Evolutionary conservation across 1,140 invertebrate species (phyloP).

Genomic region (Conus ventricosus): DNA sequence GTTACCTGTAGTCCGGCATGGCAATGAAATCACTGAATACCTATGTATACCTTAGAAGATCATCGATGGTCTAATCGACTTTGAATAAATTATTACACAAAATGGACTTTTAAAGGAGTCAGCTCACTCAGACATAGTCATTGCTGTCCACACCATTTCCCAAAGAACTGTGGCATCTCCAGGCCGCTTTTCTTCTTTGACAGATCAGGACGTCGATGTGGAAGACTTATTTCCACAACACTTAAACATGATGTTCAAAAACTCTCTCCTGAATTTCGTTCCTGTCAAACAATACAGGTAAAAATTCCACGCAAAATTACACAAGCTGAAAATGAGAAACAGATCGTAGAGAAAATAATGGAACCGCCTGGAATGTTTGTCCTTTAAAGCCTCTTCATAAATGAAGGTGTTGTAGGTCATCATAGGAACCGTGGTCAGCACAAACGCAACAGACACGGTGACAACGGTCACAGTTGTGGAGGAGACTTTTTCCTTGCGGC

Average conservation of each 20-base stretch:
- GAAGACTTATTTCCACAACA: neutral
- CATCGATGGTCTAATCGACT: too few species aligned
- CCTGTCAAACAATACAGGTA: conserved; percentile 14
- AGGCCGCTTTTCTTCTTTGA: too few species aligned
- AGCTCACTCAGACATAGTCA: too few species aligned
- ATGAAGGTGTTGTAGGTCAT: neutral
- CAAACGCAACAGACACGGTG: neutral
- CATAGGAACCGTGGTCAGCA: neutral
- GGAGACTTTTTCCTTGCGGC: neutral
- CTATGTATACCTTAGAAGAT: too few species aligned
- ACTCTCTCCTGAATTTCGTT: neutral
- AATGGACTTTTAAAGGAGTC: too few species aligned
- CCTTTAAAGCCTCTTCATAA: neutral
- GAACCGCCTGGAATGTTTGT: neutral
- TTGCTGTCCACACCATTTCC: too few species aligned
- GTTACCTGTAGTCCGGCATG: too few species aligned
- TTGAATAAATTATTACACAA: too few species aligned
- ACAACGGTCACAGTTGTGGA: neutral
- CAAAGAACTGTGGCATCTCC: too few species aligned
- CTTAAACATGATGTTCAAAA: neutral
- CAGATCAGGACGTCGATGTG: too few species aligned
- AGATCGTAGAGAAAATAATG: neutral
- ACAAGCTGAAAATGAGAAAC: neutral
- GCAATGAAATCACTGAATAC: too few species aligned
- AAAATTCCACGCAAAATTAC: conserved; percentile 17